Evolutionary conservation across 2,113 vertebrate species (phyloP).

Genomic region (Malurus elegans): DNA sequence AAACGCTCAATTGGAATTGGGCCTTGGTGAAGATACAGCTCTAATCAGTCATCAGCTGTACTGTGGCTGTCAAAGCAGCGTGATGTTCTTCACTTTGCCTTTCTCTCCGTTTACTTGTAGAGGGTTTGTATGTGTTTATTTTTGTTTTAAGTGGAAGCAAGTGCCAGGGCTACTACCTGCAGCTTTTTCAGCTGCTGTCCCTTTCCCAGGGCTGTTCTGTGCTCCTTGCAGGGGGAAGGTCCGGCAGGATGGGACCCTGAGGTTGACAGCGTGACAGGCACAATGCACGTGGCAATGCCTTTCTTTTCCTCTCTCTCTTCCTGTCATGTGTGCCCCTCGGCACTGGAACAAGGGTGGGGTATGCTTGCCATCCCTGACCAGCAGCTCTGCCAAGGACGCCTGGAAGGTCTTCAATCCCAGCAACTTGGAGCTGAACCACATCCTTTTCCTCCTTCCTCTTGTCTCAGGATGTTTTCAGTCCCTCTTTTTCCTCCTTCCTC

Average conservation of each 20-base stretch:
- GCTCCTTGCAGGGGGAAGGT: neutral
- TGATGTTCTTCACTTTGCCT: neutral
- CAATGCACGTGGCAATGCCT: neutral
- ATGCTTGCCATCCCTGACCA: neutral
- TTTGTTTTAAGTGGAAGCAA: neutral
- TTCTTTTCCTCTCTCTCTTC: neutral
- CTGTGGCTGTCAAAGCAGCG: neutral
- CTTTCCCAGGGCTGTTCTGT: neutral
- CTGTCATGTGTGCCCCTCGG: neutral
- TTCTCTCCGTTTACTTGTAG: neutral
- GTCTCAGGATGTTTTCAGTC: neutral
- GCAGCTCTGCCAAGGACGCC: neutral
- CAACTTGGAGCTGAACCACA: neutral
- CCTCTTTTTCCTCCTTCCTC: neutral
- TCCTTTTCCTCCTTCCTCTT: neutral
- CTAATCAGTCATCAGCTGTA: constrained; percentile 10
- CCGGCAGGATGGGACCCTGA: neutral
- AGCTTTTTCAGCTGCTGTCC: neutral
- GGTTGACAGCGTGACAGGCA: fast-evolving
- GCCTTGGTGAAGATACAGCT: neutral
- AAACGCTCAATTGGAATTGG: neutral
- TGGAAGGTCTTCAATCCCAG: constrained; percentile 18
- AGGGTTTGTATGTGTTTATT: neutral
- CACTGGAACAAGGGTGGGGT: neutral
- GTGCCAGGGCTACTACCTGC: neutral